Percentiles rank a stretch among this genome's conserved stretches.
Evolutionary conservation across 2,888 invertebrate species (phyloP).

Genomic region (Barypeithes pellucidus): DNA sequence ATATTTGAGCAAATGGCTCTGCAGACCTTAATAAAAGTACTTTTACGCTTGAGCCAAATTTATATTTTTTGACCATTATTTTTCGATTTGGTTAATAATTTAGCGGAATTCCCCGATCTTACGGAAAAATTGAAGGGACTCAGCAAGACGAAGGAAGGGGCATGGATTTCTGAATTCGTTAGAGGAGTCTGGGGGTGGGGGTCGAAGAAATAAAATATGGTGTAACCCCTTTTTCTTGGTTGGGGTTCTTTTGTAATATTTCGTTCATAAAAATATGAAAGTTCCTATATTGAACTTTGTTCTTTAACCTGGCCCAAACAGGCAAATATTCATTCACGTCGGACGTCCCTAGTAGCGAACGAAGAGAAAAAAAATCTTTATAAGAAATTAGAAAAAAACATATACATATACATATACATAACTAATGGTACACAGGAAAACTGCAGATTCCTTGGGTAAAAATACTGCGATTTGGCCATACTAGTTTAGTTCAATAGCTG

Average conservation of each 20-base stretch:
- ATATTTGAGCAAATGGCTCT: no score
- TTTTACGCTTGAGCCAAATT: no score
- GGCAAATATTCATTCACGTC: no score
- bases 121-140: constrained; percentile 83
- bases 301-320: not conserved
- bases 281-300: not conserved
- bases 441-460: no score
- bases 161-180: constrained; percentile 92
- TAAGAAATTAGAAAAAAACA: not conserved
- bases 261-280: constrained; percentile 1
- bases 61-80: no score
- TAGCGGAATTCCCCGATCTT: constrained; percentile 86
- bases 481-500: no score
- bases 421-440: no score
- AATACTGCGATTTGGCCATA: no score
- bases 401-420: no score
- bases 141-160: constrained; percentile 78
- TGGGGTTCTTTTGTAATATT: not conserved
- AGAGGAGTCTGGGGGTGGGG: constrained; percentile 97
- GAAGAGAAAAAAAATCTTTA: not conserved
- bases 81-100: constrained; percentile 97
- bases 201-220: constrained; percentile 63
- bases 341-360: no score
- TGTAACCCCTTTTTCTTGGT: not conserved
- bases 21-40: no score